Base-by-base conservation (phyloP, 2,888 invertebrate genomes). In the Dasypolia templi region DNA sequence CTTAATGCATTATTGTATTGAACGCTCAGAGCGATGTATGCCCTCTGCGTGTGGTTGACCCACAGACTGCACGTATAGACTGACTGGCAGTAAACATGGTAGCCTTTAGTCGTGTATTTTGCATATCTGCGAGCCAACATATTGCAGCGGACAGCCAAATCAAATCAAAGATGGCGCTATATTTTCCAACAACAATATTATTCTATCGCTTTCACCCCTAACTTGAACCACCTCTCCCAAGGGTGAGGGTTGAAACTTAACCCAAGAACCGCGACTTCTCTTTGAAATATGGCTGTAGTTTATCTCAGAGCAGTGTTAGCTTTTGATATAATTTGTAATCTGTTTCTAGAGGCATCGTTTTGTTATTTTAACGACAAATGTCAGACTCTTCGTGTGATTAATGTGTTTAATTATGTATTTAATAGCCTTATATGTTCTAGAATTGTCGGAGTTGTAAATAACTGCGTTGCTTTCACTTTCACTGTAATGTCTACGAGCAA, bases 271-370 rank as follows among this genome's bases (percentile, higher is more conserved):
- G 83, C 89, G 86, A 84, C 81, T 86, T 81, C 86, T 81, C 87
- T 90, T 89, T 91, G 91, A 91, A 89, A 91, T 91, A 91, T 90
- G 85, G 86, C 88, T 72, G 86, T 89, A 89, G 91, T 91, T 91
- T 90, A 88, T 90, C 90, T 90, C 82, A 46, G 65, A 85, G 81
- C 80, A 79, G 71, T 77, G 87, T 79, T 85, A 82, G 82, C 86
- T 85, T 88, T 87, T 87, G 89, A 90, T 89, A 89, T 88, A 87
- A 91, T 90, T 91, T 91, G 88, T 88, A 85, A 88, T 84, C 84
- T 84, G 87, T 84, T 84, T 65, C 77, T 58, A 76, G 62, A 72
- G 80, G 80, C 86, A 88, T 88, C 87, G 85, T 86, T 88, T 82
- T 75, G 88, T 86, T 89, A 88, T 87, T 83, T 82, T 76, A 69